Base-by-base conservation (phyloP, 2,888 invertebrate genomes). In the Plagodis dolabraria region DNA sequence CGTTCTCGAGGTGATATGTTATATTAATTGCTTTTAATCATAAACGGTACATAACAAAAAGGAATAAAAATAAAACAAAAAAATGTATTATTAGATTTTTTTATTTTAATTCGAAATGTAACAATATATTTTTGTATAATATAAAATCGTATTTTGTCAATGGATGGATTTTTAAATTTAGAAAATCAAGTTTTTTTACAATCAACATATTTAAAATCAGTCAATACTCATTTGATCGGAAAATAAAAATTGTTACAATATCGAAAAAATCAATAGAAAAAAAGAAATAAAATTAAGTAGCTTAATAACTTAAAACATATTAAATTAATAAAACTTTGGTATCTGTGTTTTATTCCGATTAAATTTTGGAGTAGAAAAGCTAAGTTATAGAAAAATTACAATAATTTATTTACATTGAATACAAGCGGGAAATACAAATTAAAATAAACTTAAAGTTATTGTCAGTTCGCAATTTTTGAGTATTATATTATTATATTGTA, bases 321-420 rank as follows among this genome's bases (percentile, higher is more conserved):
- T 84, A 87, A 87, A 89, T 87, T 89, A 89, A 84, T 85, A 87
- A 89, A 91, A 92, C 92, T 92, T 92, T 92, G 92, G 92, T 91
- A 92, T 92, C 82, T 86, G 86, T 87, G 87, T 89, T 91, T 89
- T 67, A 87, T 86, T 89, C 91, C 90, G 89, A 91, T 90, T 88
- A 85, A 84, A 83, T 87, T 89, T 91, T 87, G 85, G 84, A 85
- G 83, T 87, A 87, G 82, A 87, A 89, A 86, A 86, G 86, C 85
- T 86, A 86, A 77, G 76, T 81, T 84, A 80, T 83, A 83, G 82
- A 86, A 83, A 83, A 85, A 83, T 82, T 87, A 89, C 82, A 86
- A 75, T 82, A 79, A 80, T 81, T 75, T 89, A 91, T 92, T 83
- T 92, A 92, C 90, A 91, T 75, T 63, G 65, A 64, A 61, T 65